phyloP scores from a whole-genome alignment of 2,113 vertebrate genomes.

The Chloebia gouldiae region DNA sequence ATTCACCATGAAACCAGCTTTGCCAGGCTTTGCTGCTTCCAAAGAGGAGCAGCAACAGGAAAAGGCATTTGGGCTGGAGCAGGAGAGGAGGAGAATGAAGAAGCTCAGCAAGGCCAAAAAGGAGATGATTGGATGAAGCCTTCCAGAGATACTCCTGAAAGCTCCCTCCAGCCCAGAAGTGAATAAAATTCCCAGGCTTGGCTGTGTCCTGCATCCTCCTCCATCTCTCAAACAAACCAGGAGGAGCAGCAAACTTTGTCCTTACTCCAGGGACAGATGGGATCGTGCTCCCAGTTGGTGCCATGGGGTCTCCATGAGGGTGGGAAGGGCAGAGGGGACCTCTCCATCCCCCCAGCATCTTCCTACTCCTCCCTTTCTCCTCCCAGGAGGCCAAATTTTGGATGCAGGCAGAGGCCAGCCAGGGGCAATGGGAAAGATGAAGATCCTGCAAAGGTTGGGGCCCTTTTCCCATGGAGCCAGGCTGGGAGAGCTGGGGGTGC shows the following conservation, averaged over 20 bases:
- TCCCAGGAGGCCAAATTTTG: not conserved
- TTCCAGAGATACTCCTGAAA: not conserved
- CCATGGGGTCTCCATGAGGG: rapidly evolving
- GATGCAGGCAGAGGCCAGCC: not conserved
- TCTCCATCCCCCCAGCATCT: not conserved
- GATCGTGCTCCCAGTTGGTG: not conserved
- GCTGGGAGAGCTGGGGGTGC: not conserved
- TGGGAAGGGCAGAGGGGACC: not conserved
- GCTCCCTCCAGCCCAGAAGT: not conserved
- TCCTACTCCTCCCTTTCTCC: not conserved
- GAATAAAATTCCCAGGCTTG: not conserved
- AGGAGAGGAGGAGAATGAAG: not conserved
- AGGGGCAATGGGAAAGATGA: not conserved
- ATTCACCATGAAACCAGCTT: not conserved
- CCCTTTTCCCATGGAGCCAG: not conserved
- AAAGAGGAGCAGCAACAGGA: not conserved
- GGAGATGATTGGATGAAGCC: not conserved
- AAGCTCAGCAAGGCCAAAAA: not conserved
- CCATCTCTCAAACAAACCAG: not conserved
- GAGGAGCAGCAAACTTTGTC: not conserved
- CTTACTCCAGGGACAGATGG: not conserved
- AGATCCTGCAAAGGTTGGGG: not conserved
- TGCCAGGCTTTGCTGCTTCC: not conserved
- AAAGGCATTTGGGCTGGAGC: not conserved
- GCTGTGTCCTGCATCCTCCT: not conserved